Base-by-base conservation (phyloP, 2,797 vertebrate species). In the Cottoperca gobio region DNA sequence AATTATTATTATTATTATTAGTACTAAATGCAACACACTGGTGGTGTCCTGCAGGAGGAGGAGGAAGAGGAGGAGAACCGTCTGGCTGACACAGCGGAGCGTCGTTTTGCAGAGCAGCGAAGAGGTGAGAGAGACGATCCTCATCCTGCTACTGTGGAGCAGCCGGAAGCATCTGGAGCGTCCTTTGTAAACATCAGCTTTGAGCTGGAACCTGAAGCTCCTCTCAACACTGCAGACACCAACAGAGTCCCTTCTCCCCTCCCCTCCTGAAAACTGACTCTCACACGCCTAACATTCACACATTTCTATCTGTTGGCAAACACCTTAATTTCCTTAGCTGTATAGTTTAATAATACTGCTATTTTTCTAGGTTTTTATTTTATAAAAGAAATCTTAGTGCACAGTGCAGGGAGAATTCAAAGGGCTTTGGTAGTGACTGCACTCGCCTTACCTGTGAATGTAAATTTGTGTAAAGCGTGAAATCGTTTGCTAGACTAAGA, bases 101-200 rank as follows among this genome's bases (percentile, higher is more conserved):
- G 11, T 9, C 73, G n/a, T 4, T 91, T 90, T 66, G 66, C 54
- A 0, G 73, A 96, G 90, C 95, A 94, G 73, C 93, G 76, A 14
- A 94, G 94, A 79, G 92, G 58, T 0, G 95, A 97, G 19, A 96
- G 96, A 80, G 96, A 96, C 48, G 95, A 59, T 21, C 24, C 90
- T 92, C 89, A 88, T 64, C 73, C 76, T 43, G 90, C 96, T 17
- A 94, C 95, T 31, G 93, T 93, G 33, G 95, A 96, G 76, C 97
- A 98, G 83, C 97, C 97, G 3, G 96, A 96, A 73, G 55, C 91
- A 6, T 81, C 92, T 0, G 42, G 71, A n/a, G 89, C 94, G 71
- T 96, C 97, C 5, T 99, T 98, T 2, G 95, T 99, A 59, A 99
- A 99, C 70, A 91, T 99, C 57, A 97, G 96, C 90, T 99, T 99